Evolutionary conservation across 2,797 vertebrate species (phyloP).

Genomic region (Acipenser transmontanus): DNA sequence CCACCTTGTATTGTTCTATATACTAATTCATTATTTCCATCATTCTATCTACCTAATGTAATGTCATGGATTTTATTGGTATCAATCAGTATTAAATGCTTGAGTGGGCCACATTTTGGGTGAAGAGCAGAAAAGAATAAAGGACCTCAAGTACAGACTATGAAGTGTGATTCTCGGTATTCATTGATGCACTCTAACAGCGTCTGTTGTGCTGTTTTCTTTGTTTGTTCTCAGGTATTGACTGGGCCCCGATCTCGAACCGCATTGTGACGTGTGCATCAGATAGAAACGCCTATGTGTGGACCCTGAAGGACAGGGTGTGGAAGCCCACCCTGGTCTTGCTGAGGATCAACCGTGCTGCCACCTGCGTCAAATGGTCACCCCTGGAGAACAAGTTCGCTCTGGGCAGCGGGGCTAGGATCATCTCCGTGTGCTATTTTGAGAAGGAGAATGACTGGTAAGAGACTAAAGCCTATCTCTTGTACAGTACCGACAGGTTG

Average conservation of each 20-base stretch:
- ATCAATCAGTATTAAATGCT: no score
- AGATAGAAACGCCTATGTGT: constrained; percentile 61
- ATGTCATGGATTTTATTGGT: no score
- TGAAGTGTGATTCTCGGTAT: no score
- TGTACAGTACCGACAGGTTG: no score
- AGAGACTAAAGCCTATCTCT: constrained; percentile 18
- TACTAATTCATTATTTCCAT: no score
- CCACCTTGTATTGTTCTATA: no score
- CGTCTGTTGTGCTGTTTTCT: background rate
- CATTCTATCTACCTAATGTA: no score
- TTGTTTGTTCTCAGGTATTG: constrained; percentile 39
- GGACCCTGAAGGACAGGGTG: constrained; percentile 46
- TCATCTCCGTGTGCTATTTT: constrained; percentile 77
- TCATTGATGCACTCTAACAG: no score
- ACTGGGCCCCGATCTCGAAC: constrained; percentile 61
- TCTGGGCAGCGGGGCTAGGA: constrained; percentile 65
- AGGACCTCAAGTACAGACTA: no score
- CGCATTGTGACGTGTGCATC: constrained; percentile 51
- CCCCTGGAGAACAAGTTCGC: constrained; percentile 69
- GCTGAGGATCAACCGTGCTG: constrained; percentile 61
- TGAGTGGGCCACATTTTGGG: no score
- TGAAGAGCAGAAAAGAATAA: no score
- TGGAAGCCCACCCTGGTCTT: constrained; percentile 65
- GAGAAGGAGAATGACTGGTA: constrained; percentile 73
- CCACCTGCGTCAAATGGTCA: constrained; percentile 62